Percentiles rank a stretch among this genome's conserved stretches.
Conservation (phyloP, 2,888 invertebrate genomes). For the Leptothorax acervorum region DNA sequence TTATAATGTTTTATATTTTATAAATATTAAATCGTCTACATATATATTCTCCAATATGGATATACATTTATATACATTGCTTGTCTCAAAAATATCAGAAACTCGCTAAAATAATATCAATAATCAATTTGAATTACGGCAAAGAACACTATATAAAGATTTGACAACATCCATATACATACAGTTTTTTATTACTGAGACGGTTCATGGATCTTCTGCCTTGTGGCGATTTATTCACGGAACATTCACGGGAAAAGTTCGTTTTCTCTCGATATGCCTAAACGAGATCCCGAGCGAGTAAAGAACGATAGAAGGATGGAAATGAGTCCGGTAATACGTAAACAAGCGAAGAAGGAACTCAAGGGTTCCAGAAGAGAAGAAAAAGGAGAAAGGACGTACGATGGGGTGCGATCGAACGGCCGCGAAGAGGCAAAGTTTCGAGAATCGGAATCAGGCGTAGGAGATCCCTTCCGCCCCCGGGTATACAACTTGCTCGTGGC, state of each 20-base stretch:
- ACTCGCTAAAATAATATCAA: not conserved
- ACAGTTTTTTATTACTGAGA: slow-evolving; percentile 16
- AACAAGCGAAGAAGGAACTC: slow-evolving; percentile 77
- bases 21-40: not conserved
- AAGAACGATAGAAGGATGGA: slow-evolving; percentile 80
- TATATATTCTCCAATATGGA: not conserved
- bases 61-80: not conserved
- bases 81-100: not conserved
- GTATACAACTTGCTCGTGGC: slow-evolving; percentile 79
- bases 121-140: not conserved
- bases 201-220: slow-evolving; percentile 4
- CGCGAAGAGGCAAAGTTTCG: slow-evolving; percentile 78
- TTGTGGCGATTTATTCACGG: slow-evolving; percentile 39
- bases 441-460: slow-evolving; percentile 82
- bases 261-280: slow-evolving; percentile 54
- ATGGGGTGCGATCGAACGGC: slow-evolving; percentile 41
- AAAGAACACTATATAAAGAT: slow-evolving; percentile 18
- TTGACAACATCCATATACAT: not conserved
- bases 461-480: slow-evolving; percentile 72
- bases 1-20: slow-evolving; percentile 4
- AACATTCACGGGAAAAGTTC: slow-evolving; percentile 54
- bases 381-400: not conserved
- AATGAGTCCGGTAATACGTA: slow-evolving; percentile 82
- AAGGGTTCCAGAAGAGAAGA: slow-evolving; percentile 44
- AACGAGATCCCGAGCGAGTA: slow-evolving; percentile 73